phyloP scores from a whole-genome alignment of 2,113 vertebrate species.

The Charadrius vociferus region DNA sequence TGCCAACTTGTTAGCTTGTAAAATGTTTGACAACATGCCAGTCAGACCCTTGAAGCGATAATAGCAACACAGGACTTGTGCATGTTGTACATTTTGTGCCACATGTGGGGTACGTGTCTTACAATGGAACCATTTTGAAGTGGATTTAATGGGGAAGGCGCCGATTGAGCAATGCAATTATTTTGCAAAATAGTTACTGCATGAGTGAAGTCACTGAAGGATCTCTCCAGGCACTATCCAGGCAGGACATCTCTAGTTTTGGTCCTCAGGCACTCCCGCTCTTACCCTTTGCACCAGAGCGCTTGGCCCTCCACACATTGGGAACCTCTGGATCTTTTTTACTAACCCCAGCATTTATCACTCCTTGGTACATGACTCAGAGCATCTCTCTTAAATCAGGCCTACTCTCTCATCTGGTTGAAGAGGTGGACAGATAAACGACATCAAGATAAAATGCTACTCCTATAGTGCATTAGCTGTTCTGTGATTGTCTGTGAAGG shows the following conservation, averaged over 20 bases:
- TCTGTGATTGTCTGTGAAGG: neutral
- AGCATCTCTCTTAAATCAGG: neutral
- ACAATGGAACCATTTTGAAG: neutral
- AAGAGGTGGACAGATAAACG: neutral
- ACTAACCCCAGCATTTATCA: neutral
- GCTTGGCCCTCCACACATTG: neutral
- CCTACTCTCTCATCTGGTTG: neutral
- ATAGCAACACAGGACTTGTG: neutral
- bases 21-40: constrained; percentile 56
- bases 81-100: neutral
- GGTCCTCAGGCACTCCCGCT: neutral
- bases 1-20: constrained; percentile 38
- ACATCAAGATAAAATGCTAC: neutral
- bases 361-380: neutral
- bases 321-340: neutral
- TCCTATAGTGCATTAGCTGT: neutral
- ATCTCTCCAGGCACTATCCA: neutral
- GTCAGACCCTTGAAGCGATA: neutral
- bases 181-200: neutral
- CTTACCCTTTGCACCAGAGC: neutral
- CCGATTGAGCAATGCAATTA: neutral
- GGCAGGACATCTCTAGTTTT: neutral
- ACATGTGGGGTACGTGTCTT: neutral
- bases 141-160: neutral
- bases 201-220: neutral